These are phyloP conservation scores for Pelmatolapia mariae DNA, from an alignment of 2,113 vertebrate species.

Conservation along the genomic window DNA sequence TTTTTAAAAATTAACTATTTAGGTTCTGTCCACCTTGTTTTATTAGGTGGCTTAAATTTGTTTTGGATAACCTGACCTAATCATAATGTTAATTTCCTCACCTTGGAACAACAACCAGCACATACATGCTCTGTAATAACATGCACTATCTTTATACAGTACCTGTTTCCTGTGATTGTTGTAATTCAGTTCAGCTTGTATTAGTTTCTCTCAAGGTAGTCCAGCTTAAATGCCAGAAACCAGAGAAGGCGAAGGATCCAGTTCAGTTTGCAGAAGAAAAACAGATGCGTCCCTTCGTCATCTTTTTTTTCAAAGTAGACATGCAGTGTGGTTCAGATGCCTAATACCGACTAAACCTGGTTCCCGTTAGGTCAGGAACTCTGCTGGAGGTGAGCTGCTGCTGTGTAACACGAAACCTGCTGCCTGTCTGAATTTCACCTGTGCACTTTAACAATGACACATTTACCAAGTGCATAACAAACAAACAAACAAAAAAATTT, in stretches of 20 bases:
- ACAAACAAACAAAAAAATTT: neutral
- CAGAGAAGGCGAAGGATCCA: neutral
- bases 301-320: neutral
- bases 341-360: neutral
- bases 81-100: neutral
- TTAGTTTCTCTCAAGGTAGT: neutral
- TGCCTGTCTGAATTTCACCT: neutral
- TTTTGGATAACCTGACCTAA: neutral
- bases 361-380: neutral
- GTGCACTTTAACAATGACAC: neutral
- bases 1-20: neutral
- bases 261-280: neutral
- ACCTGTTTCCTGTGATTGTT: conserved; percentile 7
- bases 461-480: neutral
- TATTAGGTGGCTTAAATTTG: neutral
- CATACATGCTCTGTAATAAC: neutral
- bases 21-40: neutral
- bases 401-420: conserved; percentile 21
- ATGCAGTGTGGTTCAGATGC: neutral
- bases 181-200: neutral
- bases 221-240: neutral
- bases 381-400: conserved; percentile 16
- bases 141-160: neutral
- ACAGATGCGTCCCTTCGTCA: neutral
- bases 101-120: neutral